A percentile compares a stretch with the other conserved stretches of the same genome.
phyloP scores from a whole-genome alignment of 2,888 invertebrate genomes.

The Idaea aversata region DNA sequence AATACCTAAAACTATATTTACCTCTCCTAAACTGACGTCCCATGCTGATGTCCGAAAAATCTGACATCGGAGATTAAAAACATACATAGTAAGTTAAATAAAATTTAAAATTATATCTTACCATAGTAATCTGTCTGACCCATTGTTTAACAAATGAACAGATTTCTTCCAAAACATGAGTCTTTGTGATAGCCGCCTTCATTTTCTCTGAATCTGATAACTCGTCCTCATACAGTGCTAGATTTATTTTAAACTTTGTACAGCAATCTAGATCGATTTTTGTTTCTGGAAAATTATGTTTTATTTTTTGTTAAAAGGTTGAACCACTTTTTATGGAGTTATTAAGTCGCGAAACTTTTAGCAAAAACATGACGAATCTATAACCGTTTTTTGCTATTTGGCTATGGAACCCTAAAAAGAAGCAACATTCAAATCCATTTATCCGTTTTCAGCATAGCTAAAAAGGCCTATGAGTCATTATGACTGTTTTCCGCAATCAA shows the following conservation, averaged over 20 bases:
- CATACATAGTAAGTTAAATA: no score
- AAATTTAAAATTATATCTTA: constrained; percentile 41
- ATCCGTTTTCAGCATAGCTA: no score
- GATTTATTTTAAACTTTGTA: constrained; percentile 81
- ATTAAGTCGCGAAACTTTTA: background rate
- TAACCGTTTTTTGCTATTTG: no score
- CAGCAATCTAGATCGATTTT: constrained; percentile 83
- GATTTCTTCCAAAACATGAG: constrained; percentile 80
- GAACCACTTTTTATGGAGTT: background rate
- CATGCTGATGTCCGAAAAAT: no score
- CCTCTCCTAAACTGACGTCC: no score
- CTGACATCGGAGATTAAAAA: no score
- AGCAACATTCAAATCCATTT: no score
- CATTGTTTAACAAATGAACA: constrained; percentile 84
- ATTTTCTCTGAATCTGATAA: constrained; percentile 81
- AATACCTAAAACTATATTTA: no score
- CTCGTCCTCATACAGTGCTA: constrained; percentile 78
- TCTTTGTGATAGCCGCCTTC: constrained; percentile 79
- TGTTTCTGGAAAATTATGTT: constrained; percentile 71
- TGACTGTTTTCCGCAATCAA: no score
- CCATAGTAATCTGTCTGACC: constrained; percentile 86
- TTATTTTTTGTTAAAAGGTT: background rate
- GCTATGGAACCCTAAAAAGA: no score
- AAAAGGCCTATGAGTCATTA: no score
- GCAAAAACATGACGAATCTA: no score